Evolutionary conservation across 2,113 vertebrate species (phyloP).

Genomic region (Rousettus leschenaultii): DNA sequence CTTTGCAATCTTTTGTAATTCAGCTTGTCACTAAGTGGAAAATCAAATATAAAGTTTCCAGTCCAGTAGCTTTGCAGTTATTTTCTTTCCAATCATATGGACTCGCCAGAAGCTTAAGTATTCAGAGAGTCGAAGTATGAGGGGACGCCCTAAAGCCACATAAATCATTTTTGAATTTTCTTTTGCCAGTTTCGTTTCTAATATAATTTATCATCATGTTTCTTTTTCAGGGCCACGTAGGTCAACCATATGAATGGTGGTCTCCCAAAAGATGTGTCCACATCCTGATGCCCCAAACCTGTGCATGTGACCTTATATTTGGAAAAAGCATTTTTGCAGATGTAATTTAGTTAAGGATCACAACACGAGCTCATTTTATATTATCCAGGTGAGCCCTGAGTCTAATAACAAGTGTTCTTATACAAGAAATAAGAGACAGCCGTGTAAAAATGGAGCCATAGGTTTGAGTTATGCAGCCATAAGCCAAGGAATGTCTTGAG

Average conservation of each 20-base stretch:
- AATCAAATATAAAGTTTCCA: conserved; percentile 46
- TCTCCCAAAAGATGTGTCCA: not conserved
- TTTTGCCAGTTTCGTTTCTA: conserved; percentile 15
- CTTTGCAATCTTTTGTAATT: conserved; percentile 28
- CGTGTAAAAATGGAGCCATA: not conserved
- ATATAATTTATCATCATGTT: not conserved
- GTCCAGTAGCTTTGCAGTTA: conserved; percentile 26
- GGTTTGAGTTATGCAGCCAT: not conserved
- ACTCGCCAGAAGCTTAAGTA: conserved; percentile 42
- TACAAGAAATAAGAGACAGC: not conserved
- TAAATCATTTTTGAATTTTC: conserved; percentile 33
- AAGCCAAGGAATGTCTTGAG: not conserved
- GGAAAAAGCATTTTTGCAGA: not conserved
- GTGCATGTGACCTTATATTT: not conserved
- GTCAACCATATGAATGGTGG: not conserved
- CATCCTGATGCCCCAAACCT: not conserved
- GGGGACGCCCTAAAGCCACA: not conserved
- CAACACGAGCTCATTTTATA: not conserved
- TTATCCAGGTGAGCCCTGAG: not conserved
- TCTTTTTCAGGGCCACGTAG: not conserved
- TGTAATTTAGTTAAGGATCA: not conserved
- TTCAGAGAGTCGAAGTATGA: not conserved
- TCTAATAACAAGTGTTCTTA: not conserved
- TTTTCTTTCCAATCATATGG: conserved; percentile 47
- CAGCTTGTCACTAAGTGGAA: conserved; percentile 48